Base-by-base conservation (phyloP, 2,888 invertebrate genomes). In the Apodemia duryi region DNA sequence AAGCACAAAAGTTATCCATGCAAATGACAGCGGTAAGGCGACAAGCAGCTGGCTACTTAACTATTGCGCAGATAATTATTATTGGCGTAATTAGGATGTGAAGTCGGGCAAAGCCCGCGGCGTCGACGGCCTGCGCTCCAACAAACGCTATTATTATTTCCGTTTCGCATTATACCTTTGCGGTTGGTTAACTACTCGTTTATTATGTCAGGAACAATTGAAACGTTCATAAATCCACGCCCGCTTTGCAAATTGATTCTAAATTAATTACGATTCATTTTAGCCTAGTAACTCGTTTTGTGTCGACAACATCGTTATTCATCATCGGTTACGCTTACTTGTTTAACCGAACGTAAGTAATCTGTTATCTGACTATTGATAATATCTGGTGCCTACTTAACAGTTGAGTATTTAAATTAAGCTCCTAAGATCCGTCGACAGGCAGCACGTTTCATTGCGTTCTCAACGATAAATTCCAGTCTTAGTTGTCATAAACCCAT, bases 11-110 rank as follows among this genome's bases (percentile, higher is more conserved):
- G 54, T 29, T 57, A 57, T 32, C 29, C 54, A 32, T 21, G 54
- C 29, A 29, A 57, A 77, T 73, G 73, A 74, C 79, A 80, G 79
- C 77, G 78, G 76, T 73, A 76, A 78, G 68, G 72, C 69, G 73
- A 68, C 71, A 65, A 66, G 69, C 74, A 83, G 85, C 88, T 86
- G 72, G 67, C 69, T 67, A 67, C 64, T 81, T 79, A 78, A 75
- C 78, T 83, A 82, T 85, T 85, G 82, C 70, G 84, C 81, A 83
- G 83, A 84, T 88, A 89, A 90, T 91, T 88, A 90, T 88, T 88
- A 89, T 86, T 85, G 86, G 85, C 86, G 85, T 89, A 91, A 91
- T 91, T 89, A 91, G 91, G 88, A 89, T 89, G 88, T 85, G 89
- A 82, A 83, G 78, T 80, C 79, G 82, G 78, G 77, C 80, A 73